Evolutionary conservation across 37 sponge, comb jelly and placozoan genomes (phyloP).

Genomic region (Crambe crambe): DNA sequence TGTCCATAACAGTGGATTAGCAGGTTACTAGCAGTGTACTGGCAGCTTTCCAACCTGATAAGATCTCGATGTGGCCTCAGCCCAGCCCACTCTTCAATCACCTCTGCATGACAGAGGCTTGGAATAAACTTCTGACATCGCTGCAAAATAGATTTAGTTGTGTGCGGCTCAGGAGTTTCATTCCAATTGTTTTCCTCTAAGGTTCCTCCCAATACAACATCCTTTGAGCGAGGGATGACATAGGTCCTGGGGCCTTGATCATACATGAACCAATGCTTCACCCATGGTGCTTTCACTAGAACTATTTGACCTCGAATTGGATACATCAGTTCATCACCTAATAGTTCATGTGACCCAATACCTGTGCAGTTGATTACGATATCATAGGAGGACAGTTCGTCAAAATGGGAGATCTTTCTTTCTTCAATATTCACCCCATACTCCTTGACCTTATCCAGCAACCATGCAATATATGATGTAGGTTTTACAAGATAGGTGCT

Average conservation of each 20-base stretch:
- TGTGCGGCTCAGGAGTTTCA: constrained; percentile 23
- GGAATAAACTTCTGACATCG: constrained; percentile 31
- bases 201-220: constrained; percentile 59
- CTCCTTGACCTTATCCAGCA: constrained; percentile 18
- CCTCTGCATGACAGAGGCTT: constrained; percentile 34
- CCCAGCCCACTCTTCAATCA: constrained; percentile 57
- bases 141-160: constrained; percentile 17
- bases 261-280: constrained; percentile 41
- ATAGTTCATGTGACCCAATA: constrained; percentile 54
- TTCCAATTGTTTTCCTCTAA: constrained; percentile 8
- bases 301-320: constrained; percentile 75
- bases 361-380: constrained; percentile 87
- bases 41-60: constrained; percentile 48
- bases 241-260: not conserved
- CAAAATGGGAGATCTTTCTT: constrained; percentile 27
- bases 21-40: not conserved
- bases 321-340: constrained; percentile 27
- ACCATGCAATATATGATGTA: constrained; percentile 55
- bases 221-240: constrained; percentile 45
- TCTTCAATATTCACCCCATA: constrained; percentile 43
- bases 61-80: constrained; percentile 53
- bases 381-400: constrained; percentile 43
- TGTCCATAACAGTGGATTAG: constrained; percentile 84
- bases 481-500: constrained; percentile 35
- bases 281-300: constrained; percentile 74